phyloP scores from a whole-genome alignment of 2,888 invertebrate species.

The Fragum sueziense region DNA sequence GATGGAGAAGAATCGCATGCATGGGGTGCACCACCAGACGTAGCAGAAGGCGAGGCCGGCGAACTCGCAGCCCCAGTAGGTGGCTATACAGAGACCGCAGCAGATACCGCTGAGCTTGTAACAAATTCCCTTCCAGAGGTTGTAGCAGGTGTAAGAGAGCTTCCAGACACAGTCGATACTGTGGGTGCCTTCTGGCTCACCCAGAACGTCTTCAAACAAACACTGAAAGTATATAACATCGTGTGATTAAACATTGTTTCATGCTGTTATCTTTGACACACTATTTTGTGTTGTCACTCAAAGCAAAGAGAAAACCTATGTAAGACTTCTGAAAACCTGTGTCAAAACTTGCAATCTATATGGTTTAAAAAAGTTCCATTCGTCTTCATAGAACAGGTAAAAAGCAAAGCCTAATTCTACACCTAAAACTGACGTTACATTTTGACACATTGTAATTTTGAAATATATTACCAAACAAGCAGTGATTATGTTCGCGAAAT shows the following conservation, averaged over 20 bases:
- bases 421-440: too few species aligned
- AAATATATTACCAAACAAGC: too few species aligned
- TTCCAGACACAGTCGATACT: slow-evolving; percentile 88
- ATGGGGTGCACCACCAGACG: slow-evolving; percentile 89
- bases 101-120: slow-evolving; percentile 87
- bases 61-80: slow-evolving; percentile 83
- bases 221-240: slow-evolving; percentile 38
- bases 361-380: too few species aligned
- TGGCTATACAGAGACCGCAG: slow-evolving; percentile 87
- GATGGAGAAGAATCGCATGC: slow-evolving; percentile 87
- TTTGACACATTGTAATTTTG: too few species aligned
- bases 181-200: slow-evolving; percentile 70
- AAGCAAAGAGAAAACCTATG: too few species aligned
- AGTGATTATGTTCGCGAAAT: too few species aligned
- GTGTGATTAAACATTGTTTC: neutral
- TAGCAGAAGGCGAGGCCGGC: slow-evolving; percentile 85
- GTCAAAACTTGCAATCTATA: too few species aligned
- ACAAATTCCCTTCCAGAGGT: slow-evolving; percentile 86
- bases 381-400: too few species aligned
- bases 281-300: too few species aligned
- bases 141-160: slow-evolving; percentile 86
- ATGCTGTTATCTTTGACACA: too few species aligned
- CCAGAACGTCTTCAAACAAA: slow-evolving; percentile 71
- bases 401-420: too few species aligned
- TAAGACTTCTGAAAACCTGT: too few species aligned